Conservation (phyloP, 1,140 invertebrate species). For the Rhopalosiphum maidis region DNA sequence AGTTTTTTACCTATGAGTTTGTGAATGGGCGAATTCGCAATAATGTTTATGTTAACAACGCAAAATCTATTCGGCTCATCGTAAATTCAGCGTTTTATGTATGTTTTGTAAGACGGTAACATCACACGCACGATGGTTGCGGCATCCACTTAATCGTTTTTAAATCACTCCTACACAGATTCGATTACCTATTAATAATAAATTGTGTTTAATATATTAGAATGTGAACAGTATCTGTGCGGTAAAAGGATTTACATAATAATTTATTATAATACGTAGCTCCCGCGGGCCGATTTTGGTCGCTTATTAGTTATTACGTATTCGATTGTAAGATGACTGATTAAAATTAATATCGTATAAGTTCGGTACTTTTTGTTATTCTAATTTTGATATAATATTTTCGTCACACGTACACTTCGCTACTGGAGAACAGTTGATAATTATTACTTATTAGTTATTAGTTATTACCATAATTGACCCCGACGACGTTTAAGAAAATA, state of each 20-base stretch:
- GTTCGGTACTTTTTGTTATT: background rate
- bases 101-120: background rate
- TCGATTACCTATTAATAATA: background rate
- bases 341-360: background rate
- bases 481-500: background rate
- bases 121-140: background rate
- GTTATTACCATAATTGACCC: background rate
- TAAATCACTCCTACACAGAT: background rate
- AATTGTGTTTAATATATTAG: background rate
- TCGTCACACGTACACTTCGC: too few relatives aligned
- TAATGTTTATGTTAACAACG: background rate
- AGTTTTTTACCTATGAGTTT: too few relatives aligned
- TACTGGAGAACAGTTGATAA: background rate
- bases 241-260: background rate
- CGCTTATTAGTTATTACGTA: background rate
- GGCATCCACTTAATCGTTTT: background rate
- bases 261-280: background rate
- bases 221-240: background rate
- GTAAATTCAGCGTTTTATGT: background rate
- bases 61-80: background rate
- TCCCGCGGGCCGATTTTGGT: background rate
- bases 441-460: background rate
- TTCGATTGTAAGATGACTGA: background rate
- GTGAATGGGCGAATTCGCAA: background rate
- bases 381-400: background rate